Evolutionary conservation across 2,113 vertebrate species (phyloP), one percentile per base, ranked within the genome.

Genomic region (Corydoras maculifer): DNA sequence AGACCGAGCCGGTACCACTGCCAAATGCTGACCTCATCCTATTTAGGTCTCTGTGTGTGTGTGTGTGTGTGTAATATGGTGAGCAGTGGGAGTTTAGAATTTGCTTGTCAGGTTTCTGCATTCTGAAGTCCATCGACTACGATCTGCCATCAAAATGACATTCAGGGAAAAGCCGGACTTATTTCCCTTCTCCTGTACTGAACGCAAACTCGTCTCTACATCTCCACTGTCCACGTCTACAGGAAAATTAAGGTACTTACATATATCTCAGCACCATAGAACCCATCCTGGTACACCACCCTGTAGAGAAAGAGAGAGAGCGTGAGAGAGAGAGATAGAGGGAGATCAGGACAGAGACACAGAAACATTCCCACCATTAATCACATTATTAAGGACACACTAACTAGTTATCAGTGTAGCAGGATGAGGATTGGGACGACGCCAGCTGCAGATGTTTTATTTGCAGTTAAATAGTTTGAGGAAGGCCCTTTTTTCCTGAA

Each of bases 241-340:
- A 13, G 51, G 30, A 73, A 48, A 74, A 9, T 11, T n/a, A 72
- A 54, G 68, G 4, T 87, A 96, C 95, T 98, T 87, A 98, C 95
- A 35, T 96, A 98, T 86, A 98, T 97, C 91, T 98, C 94, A 65
- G 94, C 93, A 74, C 94, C 94, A 1, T 98, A 98, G 90, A 98
- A 98, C 82, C 94, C 95, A 1, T 98, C 95, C 85, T 98, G 95
- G 87, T 98, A 98, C 80, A 97, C 93, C 80, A 98, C 94, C 86
- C 95, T 98, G 91, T 14, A 77, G 9, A 51, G 32, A 71, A 78
- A 72, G 43, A 83, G 61, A 64, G 14, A 58, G 25, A 14, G 15
- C 64, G 31, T 68, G 35, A 63, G 58, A 51, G 15, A 64, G 25
- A 62, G 2, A 53, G 53, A 9, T 7, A 14, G 48, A 65, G 49